Conservation (phyloP, 2,797 vertebrate species). For the Gymnodraco acuticeps region DNA sequence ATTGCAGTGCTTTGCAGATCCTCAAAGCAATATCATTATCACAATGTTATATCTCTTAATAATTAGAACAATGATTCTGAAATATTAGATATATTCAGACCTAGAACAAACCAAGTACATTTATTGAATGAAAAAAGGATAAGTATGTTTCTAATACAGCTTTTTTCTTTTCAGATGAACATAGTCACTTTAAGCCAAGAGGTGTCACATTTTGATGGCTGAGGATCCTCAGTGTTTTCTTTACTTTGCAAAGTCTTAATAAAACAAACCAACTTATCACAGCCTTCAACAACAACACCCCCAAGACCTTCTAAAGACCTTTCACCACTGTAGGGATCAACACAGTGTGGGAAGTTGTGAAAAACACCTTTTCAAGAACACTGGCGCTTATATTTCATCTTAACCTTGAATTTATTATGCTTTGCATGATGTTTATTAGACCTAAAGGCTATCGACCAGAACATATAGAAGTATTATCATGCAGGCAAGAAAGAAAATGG, state of each 20-base stretch:
- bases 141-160: too few species aligned
- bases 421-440: not conserved
- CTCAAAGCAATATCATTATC: too few species aligned
- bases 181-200: not conserved
- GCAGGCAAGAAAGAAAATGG: not conserved
- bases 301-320: not conserved
- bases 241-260: not conserved
- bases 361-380: not conserved
- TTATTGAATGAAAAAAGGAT: too few species aligned
- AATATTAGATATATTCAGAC: too few species aligned
- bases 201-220: not conserved
- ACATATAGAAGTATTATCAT: not conserved
- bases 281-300: not conserved
- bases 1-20: too few species aligned
- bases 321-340: slow-evolving; percentile 1
- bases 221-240: not conserved
- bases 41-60: too few species aligned
- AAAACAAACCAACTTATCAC: not conserved
- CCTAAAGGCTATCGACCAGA: not conserved
- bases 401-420: not conserved
- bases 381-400: not conserved
- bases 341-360: not conserved
- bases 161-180: not conserved
- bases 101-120: too few species aligned
- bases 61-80: too few species aligned